phyloP scores from a whole-genome alignment of 2,888 invertebrate genomes.

The Hirtodrosophila alboralis region DNA sequence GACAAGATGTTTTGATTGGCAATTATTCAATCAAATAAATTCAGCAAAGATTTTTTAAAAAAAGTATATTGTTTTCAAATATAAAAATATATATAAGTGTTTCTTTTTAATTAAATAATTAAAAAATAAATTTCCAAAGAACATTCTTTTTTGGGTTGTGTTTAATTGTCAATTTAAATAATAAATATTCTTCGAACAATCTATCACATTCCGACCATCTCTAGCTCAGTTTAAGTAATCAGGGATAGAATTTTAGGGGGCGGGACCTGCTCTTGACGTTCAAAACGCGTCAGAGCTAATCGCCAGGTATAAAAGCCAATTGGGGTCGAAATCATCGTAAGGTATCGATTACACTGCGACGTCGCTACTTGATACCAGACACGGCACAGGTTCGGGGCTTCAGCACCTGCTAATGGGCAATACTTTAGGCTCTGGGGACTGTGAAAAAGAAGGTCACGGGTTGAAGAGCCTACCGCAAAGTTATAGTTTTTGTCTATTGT shows the following conservation, averaged over 20 bases:
- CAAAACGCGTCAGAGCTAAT: slow-evolving; percentile 44
- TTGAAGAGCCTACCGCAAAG: slow-evolving; percentile 68
- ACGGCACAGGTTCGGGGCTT: slow-evolving; percentile 2
- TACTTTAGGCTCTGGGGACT: slow-evolving; percentile 46
- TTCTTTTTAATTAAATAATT: no score
- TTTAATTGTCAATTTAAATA: no score
- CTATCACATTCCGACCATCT: no score
- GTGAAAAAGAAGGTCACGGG: slow-evolving; percentile 64
- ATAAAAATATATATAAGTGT: no score
- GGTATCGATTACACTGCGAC: slow-evolving; percentile 66
- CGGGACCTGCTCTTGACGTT: slow-evolving; percentile 5
- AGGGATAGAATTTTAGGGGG: not conserved
- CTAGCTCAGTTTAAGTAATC: slow-evolving; percentile 4
- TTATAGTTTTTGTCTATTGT: slow-evolving; percentile 52
- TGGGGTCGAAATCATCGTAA: slow-evolving; percentile 55
- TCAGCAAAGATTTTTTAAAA: no score
- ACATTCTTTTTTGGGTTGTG: no score
- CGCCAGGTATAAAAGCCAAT: slow-evolving; percentile 44
- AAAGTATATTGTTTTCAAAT: no score
- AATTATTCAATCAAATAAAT: no score
- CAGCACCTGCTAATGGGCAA: slow-evolving; percentile 48
- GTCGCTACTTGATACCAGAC: slow-evolving; percentile 62
- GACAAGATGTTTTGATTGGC: no score
- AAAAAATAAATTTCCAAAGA: no score
- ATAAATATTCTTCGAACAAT: no score